Conservation (phyloP, 2,113 vertebrate species). For the Hippoglossus stenolepis region DNA sequence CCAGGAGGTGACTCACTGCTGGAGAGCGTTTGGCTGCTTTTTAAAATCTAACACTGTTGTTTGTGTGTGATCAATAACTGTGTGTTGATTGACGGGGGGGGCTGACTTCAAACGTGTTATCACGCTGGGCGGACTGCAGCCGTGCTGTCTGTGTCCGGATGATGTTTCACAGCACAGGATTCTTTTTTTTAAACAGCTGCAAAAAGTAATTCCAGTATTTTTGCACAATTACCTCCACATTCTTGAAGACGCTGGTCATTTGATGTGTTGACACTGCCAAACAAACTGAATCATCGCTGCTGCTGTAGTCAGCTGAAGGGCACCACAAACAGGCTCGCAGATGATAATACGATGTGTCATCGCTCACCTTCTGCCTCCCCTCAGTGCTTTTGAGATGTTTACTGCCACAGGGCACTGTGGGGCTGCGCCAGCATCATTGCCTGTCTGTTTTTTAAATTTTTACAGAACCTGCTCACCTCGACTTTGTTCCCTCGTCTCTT, state of each 20-base stretch:
- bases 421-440: background rate
- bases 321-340: background rate
- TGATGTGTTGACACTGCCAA: background rate
- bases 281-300: slow-evolving; percentile 6
- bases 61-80: slow-evolving; percentile 9
- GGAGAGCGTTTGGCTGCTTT: background rate
- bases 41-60: background rate
- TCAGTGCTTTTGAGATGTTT: slow-evolving; percentile 2
- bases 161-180: background rate
- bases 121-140: background rate
- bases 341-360: slow-evolving; percentile 15
- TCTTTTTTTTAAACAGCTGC: background rate
- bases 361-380: background rate
- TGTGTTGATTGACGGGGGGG: background rate
- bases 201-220: background rate
- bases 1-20: too few species aligned
- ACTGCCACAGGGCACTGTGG: slow-evolving; percentile 4
- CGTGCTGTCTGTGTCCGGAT: too few species aligned
- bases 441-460: background rate
- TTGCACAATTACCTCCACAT: background rate
- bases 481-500: background rate
- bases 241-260: background rate
- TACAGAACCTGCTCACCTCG: background rate
- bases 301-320: slow-evolving; percentile 16
- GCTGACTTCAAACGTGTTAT: background rate